phyloP scores from a whole-genome alignment of 2,113 vertebrate genomes.

The Petromus typicus region DNA sequence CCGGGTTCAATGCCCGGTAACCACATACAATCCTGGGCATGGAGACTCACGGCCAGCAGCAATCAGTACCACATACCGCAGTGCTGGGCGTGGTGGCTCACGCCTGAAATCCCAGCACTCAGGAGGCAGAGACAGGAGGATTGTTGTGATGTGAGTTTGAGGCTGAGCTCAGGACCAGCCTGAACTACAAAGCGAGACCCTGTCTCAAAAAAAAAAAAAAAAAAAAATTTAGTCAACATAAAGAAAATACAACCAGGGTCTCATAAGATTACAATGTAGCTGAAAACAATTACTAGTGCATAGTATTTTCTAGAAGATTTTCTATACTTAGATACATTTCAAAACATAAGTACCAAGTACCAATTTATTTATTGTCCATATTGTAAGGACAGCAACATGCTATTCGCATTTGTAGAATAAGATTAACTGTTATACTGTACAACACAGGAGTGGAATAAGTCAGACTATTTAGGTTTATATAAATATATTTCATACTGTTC shows the following conservation, averaged over 20 bases:
- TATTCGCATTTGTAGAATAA: not conserved
- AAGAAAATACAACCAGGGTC: not conserved
- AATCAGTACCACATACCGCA: no score
- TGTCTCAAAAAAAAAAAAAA: no score
- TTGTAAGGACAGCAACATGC: not conserved
- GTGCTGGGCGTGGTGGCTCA: no score
- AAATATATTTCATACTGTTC: not conserved
- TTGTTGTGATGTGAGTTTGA: no score
- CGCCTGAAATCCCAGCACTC: no score
- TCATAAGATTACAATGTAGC: not conserved
- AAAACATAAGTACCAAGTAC: not conserved
- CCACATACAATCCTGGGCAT: no score
- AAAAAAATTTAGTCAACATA: not conserved
- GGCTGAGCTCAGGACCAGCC: no score
- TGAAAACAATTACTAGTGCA: not conserved
- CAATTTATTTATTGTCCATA: not conserved
- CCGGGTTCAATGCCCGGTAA: no score
- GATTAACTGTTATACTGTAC: not conserved
- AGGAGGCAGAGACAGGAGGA: no score
- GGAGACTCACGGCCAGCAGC: no score
- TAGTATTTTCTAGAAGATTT: not conserved
- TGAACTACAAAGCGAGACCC: no score
- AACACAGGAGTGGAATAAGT: not conserved
- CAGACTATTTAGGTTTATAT: not conserved
- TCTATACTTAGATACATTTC: not conserved